Evolutionary conservation across 1,140 invertebrate genomes (phyloP), one percentile per base, ranked within the genome.

Genomic region (Globodera ellingtonae): DNA sequence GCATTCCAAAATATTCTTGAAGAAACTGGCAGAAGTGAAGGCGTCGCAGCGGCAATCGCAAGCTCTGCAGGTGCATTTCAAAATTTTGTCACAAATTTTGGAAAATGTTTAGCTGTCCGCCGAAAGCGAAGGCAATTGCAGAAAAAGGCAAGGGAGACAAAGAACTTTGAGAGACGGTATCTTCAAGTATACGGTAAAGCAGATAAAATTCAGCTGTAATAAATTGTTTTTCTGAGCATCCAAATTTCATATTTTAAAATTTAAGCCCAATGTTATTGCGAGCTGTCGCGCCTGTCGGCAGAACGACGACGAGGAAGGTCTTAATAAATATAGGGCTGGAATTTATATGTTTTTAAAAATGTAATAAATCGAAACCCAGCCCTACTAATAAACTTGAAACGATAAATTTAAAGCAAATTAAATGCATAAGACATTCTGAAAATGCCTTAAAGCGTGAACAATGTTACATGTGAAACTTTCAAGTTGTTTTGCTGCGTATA

Each of bases 241-340:
- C 35, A 35, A 62, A n/a, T 62, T 18, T 62, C 18, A 18, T 18
- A 18, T 62, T 62, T 52, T 13, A 13, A 7, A 52, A 9, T 7
- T 52, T 52, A 52, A 62, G 87, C 87, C 5, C 87, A 89, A 67
- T 88, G 87, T 73, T 87, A 86, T 67, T 88, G 87, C 79, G 87
- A 87, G 62, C 79, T 89, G 44, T 86, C 86, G 50, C 78, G 75
- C 24, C 70, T 88, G 66, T 89, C 87, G 10, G 87, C 86, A 0
- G 86, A 86, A 62, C 74, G 88, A 35, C 84, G 83, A 56, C 65
- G 52, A 8, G 87, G 87, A 48, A 87, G 75, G 75, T 77, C 21
- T 47, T 10, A n/a, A 77, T 6, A 77, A 47, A 10, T 62, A 7
- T 24, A 35, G 1, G 35, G 35, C 35, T 35, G 3, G 35, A 35